Percentiles rank a stretch among this genome's conserved stretches.
These are phyloP conservation scores for Castor canadensis DNA, from an alignment of 2,113 vertebrate species.

Conservation along the genomic window DNA sequence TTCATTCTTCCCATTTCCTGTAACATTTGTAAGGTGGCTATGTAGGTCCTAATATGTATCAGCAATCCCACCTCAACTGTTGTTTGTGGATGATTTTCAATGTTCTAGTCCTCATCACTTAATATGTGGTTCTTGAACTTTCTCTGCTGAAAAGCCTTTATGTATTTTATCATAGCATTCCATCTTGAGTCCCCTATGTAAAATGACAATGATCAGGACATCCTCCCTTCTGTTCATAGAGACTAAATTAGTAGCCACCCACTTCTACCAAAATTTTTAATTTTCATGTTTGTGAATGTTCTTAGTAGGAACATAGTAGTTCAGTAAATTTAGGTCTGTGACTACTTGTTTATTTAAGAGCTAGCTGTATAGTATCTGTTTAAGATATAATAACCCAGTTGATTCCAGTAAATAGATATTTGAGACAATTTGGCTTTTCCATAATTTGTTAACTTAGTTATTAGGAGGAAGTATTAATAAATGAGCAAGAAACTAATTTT, in stretches of 20 bases:
- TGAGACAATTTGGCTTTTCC: not conserved
- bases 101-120: not conserved
- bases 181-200: not conserved
- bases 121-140: not conserved
- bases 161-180: too few species aligned
- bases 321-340: not conserved
- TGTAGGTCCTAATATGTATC: not conserved
- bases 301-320: not conserved
- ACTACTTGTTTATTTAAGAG: not conserved
- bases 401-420: not conserved
- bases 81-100: not conserved
- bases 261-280: not conserved
- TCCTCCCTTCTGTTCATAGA: not conserved
- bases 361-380: not conserved
- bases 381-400: not conserved
- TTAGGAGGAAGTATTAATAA: not conserved
- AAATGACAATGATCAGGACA: not conserved
- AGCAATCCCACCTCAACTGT: not conserved
- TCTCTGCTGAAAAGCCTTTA: not conserved
- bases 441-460: not conserved
- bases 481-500: not conserved
- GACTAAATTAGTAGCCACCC: not conserved
- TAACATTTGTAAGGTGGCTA: not conserved
- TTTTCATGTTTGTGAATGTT: not conserved
- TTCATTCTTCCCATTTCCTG: not conserved